Conservation (phyloP, 2,888 invertebrate genomes). For the Drosophila glabriapex region DNA sequence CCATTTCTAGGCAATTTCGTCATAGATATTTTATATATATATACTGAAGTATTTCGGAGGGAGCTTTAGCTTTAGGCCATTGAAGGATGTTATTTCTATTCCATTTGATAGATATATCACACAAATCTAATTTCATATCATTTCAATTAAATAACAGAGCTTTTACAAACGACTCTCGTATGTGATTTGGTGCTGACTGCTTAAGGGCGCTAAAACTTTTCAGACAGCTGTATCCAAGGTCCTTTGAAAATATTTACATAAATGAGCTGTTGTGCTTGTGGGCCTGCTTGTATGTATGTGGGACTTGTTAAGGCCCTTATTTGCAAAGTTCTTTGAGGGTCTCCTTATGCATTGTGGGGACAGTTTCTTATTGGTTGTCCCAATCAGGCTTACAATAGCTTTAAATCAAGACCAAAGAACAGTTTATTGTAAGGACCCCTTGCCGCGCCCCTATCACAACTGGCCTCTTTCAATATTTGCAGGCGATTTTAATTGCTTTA, state of each 20-base stretch:
- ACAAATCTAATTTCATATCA: not conserved
- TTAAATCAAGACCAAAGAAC: constrained; percentile 26
- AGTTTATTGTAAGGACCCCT: not conserved
- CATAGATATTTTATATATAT: not conserved
- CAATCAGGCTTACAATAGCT: constrained; percentile 49
- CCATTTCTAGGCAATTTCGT: not conserved
- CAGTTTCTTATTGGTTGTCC: constrained; percentile 25
- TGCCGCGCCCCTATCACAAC: not conserved
- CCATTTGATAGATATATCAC: not conserved
- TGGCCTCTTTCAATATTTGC: constrained; percentile 56
- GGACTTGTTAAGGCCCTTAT: constrained; percentile 43
- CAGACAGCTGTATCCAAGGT: constrained; percentile 43
- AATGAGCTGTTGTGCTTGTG: constrained; percentile 55
- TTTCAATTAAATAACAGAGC: not conserved
- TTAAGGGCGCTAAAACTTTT: constrained; percentile 44
- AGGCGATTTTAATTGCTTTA: constrained; percentile 66
- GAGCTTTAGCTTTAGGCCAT: not conserved
- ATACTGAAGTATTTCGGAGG: not conserved
- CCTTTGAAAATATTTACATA: constrained; percentile 64
- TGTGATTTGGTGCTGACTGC: constrained; percentile 55
- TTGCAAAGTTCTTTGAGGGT: constrained; percentile 11
- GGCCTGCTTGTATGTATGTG: constrained; percentile 31
- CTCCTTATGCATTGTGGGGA: constrained; percentile 27
- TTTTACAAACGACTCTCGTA: constrained; percentile 32
- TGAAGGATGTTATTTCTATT: not conserved